Base-by-base conservation (phyloP, 2,113 vertebrate species). In the Bombycilla garrulus region DNA sequence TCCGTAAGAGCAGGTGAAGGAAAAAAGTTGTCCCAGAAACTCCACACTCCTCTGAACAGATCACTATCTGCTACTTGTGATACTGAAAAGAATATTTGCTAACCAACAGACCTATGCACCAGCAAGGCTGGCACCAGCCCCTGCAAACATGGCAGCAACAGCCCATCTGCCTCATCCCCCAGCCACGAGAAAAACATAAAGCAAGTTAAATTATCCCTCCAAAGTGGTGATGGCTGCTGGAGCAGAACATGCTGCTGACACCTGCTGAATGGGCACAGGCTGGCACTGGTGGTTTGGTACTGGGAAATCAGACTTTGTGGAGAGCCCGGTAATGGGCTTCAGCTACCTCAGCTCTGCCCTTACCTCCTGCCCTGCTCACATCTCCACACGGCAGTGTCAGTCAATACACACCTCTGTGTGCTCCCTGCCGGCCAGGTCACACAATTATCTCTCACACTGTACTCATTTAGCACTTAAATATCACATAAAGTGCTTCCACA, bases 81-180 rank as follows among this genome's bases (percentile, higher is more conserved):
- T 38, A 44, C 23, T 23, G 33, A 81, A 74, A 78, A 58, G 10
- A 53, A 3, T 47, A 58, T 12, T 74, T 72, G 48, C 31, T 15
- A 12, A 82, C 47, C 47, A 79, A 84, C 3, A 11, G 36, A 61
- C 3, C 19, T 56, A 31, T 31, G 13, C n/a, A 61, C 15, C 79
- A 81, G 40, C 35, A 67, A 44, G 47, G 40, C 29, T 83, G 53
- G 79, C 42, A 86, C 22, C 53, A 67, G 45, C 38, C 33, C 42
- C 40, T 7, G 0, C 13, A 78, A 38, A 35, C 11, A 6, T 0
- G 1, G 38, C 36, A 88, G 42, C 14, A 62, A 22, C 25, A 2
- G 0, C 50, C 22, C 1, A 0, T 64, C 15, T 62, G 36, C 23
- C 25, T 48, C 1, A 0, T 29, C 22, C 22, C 48, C 36, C n/a